Base-by-base conservation (phyloP, 2,888 invertebrate genomes). In the Seladonia tumulorum region DNA sequence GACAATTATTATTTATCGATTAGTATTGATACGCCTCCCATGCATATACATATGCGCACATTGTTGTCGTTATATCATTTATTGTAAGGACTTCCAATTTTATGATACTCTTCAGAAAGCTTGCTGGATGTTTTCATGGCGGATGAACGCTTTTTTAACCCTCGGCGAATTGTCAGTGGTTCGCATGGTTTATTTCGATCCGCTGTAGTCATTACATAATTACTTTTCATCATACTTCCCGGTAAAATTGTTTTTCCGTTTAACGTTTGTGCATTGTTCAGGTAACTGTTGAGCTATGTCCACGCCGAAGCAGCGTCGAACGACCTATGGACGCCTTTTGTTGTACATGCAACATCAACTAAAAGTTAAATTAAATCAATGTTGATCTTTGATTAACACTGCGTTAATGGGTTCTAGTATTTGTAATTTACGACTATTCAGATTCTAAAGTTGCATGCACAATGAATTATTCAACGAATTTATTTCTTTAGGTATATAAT, bases 1-100 rank as follows among this genome's bases (percentile, higher is more conserved):
- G 12, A 63, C 45, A 18, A 85, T 75, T 29, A 85, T 72, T n/a
- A 57, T 71, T 77, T 35, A 47, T 49, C 4, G 53, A 47, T 74
- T 74, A 66, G 29, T 39, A 76, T 76, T 39, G 57, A 66, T 73
- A 16, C n/a, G 39, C 22, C 12, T 68, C 22, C 35, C 49, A 16
- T 12, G 35, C 53, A 25, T 14, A 66, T 14, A 66, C 49, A 57
- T 35, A 35, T 49, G 35, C 45, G n/a, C 14, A 66, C 49, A 66
- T 60, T 45, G 39, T 76, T 76, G 49, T 35, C 18, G 53, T 78
- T 75, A 60, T 25, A 47, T 70, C 29, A 53, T 29, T 42, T 42
- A 25, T 68, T 57, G 4, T 29, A 22, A 49, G 25, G 35, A 35
- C 47, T 74, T 25, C n/a, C 22, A 49, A 77, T 63, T 60, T 68